phyloP scores from a whole-genome alignment of 2,888 invertebrate genomes.

The Oscheius sp. region DNA sequence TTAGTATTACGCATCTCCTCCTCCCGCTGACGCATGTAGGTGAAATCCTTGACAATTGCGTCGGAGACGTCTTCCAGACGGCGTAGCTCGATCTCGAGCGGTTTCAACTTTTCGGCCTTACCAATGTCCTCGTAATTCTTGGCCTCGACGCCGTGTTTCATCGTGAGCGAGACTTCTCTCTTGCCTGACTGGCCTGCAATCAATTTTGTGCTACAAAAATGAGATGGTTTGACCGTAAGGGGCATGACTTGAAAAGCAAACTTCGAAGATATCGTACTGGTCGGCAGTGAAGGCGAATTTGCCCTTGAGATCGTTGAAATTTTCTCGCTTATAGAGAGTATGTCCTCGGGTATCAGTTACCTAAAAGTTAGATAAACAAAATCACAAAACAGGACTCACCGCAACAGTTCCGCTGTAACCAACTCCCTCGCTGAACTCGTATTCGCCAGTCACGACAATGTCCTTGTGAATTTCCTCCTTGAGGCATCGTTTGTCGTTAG shows the following conservation, averaged over 20 bases:
- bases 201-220: not conserved
- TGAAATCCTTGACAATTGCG: slow-evolving; percentile 95
- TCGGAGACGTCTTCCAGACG: slow-evolving; percentile 94
- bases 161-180: slow-evolving; percentile 87
- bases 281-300: slow-evolving; percentile 98
- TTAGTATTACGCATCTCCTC: slow-evolving; percentile 99
- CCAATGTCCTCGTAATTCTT: slow-evolving; percentile 97
- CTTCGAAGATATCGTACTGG: slow-evolving; percentile 94
- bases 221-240: slow-evolving; percentile 53
- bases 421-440: slow-evolving; percentile 88
- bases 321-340: slow-evolving; percentile 88
- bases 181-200: slow-evolving; percentile 14
- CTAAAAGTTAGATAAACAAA: slow-evolving; percentile 73
- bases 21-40: slow-evolving; percentile 93
- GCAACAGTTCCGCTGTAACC: slow-evolving; percentile 80
- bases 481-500: slow-evolving; percentile 92
- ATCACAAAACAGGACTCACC: slow-evolving; percentile 75
- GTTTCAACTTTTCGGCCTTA: slow-evolving; percentile 96
- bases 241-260: slow-evolving; percentile 83
- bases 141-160: slow-evolving; percentile 96
- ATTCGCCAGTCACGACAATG: slow-evolving; percentile 93
- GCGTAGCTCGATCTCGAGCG: slow-evolving; percentile 93
- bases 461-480: slow-evolving; percentile 96
- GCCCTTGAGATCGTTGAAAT: slow-evolving; percentile 81
- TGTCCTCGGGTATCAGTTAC: slow-evolving; percentile 93